Conservation (phyloP, 2,888 invertebrate species). For the Syritta pipiens region DNA sequence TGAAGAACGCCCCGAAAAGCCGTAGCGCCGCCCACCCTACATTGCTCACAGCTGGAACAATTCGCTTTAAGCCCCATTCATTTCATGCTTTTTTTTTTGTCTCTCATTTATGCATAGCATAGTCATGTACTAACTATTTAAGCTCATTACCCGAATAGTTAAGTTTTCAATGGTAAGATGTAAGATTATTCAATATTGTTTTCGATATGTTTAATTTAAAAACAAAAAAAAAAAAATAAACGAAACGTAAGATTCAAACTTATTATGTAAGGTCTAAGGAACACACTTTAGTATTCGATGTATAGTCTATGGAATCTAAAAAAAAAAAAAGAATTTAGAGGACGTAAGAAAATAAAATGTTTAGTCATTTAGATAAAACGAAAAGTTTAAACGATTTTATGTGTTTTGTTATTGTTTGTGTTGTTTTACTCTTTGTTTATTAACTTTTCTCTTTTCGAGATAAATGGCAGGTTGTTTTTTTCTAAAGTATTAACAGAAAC, state of each 20-base stretch:
- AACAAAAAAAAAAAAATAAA: neutral
- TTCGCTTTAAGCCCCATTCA: neutral
- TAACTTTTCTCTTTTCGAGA: too few species aligned
- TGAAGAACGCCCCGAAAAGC: too few species aligned
- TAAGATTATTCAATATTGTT: conserved; percentile 57
- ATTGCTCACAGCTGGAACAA: neutral
- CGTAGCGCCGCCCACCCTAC: neutral
- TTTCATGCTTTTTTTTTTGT: conserved; percentile 10
- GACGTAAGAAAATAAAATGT: conserved; percentile 53
- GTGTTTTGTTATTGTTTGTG: too few species aligned
- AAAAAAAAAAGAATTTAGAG: conserved; percentile 22
- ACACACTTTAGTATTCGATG: conserved; percentile 35
- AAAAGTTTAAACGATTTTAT: too few species aligned
- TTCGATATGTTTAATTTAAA: conserved; percentile 19
- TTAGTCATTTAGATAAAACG: conserved; percentile 4
- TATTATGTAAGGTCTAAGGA: conserved; percentile 6
- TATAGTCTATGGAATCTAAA: conserved; percentile 35
- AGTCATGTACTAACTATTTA: conserved; percentile 41
- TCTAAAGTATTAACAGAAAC: too few species aligned
- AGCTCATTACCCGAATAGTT: conserved; percentile 18
- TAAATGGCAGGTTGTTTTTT: too few species aligned
- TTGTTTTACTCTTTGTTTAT: too few species aligned
- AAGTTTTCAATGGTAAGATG: conserved; percentile 33
- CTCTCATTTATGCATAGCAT: conserved; percentile 55
- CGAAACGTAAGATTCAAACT: neutral